Percentiles rank a stretch among this genome's conserved stretches.
Evolutionary conservation across 2,888 invertebrate species (phyloP).

Genomic region (Thera obeliscata): DNA sequence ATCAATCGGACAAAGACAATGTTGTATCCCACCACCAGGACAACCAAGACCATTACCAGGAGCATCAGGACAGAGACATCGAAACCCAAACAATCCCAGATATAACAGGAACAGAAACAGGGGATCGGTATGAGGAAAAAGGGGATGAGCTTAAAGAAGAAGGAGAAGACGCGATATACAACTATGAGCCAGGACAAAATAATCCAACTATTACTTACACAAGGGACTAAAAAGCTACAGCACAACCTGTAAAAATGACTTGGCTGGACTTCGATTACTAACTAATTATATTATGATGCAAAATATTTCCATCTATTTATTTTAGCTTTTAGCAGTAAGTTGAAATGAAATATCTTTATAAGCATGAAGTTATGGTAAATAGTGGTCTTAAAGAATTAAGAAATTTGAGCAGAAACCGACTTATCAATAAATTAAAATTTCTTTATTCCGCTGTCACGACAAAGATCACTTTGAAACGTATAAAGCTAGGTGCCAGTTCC

Average conservation of each 20-base stretch:
- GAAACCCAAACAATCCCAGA: constrained; percentile 22
- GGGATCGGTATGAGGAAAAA: constrained; percentile 49
- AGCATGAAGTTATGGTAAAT: too few relatives aligned
- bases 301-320: too few relatives aligned
- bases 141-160: constrained; percentile 45
- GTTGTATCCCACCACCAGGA: constrained; percentile 44
- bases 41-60: constrained; percentile 48
- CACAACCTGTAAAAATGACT: neutral
- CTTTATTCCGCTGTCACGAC: too few relatives aligned
- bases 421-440: too few relatives aligned
- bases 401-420: too few relatives aligned
- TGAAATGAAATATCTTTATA: too few relatives aligned
- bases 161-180: constrained; percentile 45
- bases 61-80: constrained; percentile 28
- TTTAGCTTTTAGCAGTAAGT: too few relatives aligned
- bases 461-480: too few relatives aligned
- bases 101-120: constrained; percentile 39
- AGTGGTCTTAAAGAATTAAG: too few relatives aligned
- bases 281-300: constrained; percentile 1
- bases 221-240: constrained; percentile 36
- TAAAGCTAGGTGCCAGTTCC: too few relatives aligned
- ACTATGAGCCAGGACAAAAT: constrained; percentile 47
- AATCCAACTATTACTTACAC: constrained; percentile 51
- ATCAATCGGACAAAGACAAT: constrained; percentile 49
- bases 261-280: neutral